Base-by-base conservation (phyloP, 2,888 invertebrate species). In the Lasioglossum lativentre region DNA sequence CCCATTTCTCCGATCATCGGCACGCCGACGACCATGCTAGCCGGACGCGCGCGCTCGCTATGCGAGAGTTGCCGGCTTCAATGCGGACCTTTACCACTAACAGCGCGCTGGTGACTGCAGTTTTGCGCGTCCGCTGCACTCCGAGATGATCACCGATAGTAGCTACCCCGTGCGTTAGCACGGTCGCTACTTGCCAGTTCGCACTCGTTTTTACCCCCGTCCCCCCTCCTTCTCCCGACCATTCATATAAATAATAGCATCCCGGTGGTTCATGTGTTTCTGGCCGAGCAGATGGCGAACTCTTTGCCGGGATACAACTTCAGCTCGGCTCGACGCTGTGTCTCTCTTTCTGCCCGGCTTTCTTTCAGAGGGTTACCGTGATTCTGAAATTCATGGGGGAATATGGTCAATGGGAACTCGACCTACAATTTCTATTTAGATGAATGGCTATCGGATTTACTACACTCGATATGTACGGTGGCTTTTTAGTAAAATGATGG, bases 31-130 rank as follows among this genome's bases (percentile, higher is more conserved):
- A 83, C 79, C 79, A 75, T 66, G 75, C 63, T 30, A 3, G n/a
- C 63, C 19, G 83, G 75, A 76, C 78, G 14, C 45, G 14, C 45
- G 42, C 34, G 34, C 45, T 56, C 42, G 34, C 66, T 30, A 5
- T 30, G 63, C 52, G n/a, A 27, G 16, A 40, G 42, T 40, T 75
- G 66, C 56, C 75, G 30, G 78, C 59, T 73, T 83, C 52, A 85
- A 85, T 85, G 75, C 83, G 83, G 72, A 83, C 75, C 78, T 85
- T 78, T 42, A 75, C 83, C 47, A 66, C 75, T 66, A 59, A 19
- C 47, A 63, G 70, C 30, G 70, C 34, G 45, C 70, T 52, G 83
- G 81, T 63, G 70, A 77, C 84, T 84, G 78, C 82, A 78, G 77
- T 52, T 82, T 30, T 45, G 82, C 52, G 78, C 78, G 78, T 70